A percentile compares a stretch with the other conserved stretches of the same genome.
phyloP scores from a whole-genome alignment of 2,113 vertebrate genomes.

The Chloropsis hardwickii region DNA sequence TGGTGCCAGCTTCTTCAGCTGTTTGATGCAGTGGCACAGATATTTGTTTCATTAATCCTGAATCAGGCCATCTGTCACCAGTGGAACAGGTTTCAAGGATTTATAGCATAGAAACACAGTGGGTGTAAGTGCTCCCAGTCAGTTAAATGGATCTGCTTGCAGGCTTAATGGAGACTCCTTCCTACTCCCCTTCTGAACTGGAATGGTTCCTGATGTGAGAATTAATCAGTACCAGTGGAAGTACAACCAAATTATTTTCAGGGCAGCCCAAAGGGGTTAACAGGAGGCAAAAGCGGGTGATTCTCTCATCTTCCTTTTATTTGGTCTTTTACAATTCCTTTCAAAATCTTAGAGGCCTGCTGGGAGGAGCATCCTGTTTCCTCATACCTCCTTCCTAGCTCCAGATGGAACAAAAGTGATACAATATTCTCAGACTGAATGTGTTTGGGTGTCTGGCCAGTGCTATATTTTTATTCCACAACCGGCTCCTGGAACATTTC shows the following conservation, averaged over 20 bases:
- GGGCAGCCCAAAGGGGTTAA: not conserved
- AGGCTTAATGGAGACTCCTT: not conserved
- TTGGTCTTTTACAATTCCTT: not conserved
- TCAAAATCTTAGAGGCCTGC: not conserved
- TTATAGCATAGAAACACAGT: not conserved
- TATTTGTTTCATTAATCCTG: slow-evolving; percentile 17
- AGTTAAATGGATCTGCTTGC: not conserved
- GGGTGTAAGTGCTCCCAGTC: not conserved
- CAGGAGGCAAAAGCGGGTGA: rapidly evolving
- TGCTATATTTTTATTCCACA: not conserved
- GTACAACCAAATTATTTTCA: not conserved
- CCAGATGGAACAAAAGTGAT: not conserved
- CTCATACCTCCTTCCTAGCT: not conserved
- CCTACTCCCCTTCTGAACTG: not conserved
- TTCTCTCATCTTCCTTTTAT: not conserved
- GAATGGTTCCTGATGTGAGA: not conserved
- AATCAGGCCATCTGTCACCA: slow-evolving; percentile 26
- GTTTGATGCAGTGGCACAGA: slow-evolving; percentile 19
- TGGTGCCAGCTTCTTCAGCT: not conserved
- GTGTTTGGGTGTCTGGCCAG: not conserved
- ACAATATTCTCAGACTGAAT: not conserved
- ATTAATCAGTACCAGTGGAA: not conserved
- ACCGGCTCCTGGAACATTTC: not conserved
- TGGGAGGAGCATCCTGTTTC: slow-evolving; percentile 13
- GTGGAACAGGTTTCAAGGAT: slow-evolving; percentile 24